These are phyloP conservation scores for Sinonovacula constricta DNA, from an alignment of 1,140 invertebrate species.

Conservation along the genomic window DNA sequence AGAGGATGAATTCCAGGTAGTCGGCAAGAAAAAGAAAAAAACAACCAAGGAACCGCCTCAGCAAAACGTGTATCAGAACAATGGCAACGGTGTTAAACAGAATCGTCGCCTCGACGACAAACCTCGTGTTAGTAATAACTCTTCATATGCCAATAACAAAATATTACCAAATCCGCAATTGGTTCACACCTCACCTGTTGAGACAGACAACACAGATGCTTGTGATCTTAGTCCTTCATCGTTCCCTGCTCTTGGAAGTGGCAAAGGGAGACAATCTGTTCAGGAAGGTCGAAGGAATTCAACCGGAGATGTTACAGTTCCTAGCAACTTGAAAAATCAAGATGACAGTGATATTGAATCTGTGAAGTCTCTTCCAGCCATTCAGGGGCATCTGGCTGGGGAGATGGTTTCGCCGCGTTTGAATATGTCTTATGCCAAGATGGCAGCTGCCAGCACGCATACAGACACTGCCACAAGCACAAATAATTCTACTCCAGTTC, in stretches of 20 bases:
- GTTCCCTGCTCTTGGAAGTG: constrained; percentile 65
- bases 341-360: constrained; percentile 74
- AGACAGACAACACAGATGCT: constrained; percentile 20
- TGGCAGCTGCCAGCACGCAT: constrained; percentile 64
- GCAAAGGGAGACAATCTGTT: constrained; percentile 42
- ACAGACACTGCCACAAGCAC: constrained; percentile 38
- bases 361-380: constrained; percentile 72
- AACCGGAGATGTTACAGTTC: constrained; percentile 66
- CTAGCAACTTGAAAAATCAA: constrained; percentile 52
- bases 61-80: constrained; percentile 20
- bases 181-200: not conserved
- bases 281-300: constrained; percentile 68
- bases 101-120: constrained; percentile 22
- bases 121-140: constrained; percentile 9
- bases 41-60: constrained; percentile 15
- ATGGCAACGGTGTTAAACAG: constrained; percentile 6
- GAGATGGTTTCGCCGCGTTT: constrained; percentile 55
- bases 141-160: constrained; percentile 8
- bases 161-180: not conserved
- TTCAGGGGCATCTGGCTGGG: constrained; percentile 41
- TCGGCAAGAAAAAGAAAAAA: constrained; percentile 68
- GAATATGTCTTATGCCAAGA: constrained; percentile 74
- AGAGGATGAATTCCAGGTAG: constrained; percentile 64
- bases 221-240: constrained; percentile 71
- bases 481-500: constrained; percentile 26